Conservation (phyloP, 2,888 invertebrate genomes). For the Amphipoea oculea region DNA sequence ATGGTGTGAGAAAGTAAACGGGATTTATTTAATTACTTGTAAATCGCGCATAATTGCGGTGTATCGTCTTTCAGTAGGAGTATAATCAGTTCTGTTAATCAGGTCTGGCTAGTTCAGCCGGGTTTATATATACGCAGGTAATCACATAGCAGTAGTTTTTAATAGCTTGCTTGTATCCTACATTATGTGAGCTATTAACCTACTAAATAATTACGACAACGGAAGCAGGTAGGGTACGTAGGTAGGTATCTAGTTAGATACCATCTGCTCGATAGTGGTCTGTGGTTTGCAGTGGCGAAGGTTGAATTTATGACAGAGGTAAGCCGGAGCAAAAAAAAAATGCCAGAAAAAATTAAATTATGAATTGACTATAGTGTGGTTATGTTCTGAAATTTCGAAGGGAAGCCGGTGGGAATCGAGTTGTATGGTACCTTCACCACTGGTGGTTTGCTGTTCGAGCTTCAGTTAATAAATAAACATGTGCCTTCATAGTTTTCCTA, state of each 20-base stretch:
- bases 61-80: constrained; percentile 44
- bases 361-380: no score
- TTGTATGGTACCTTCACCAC: no score
- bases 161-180: constrained; percentile 53
- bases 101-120: constrained; percentile 30
- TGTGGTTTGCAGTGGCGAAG: background rate
- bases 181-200: constrained; percentile 60
- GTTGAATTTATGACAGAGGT: no score
- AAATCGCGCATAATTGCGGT: constrained; percentile 18
- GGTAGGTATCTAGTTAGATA: background rate
- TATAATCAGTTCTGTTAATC: constrained; percentile 41
- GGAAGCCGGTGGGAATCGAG: no score
- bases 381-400: no score
- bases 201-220: constrained; percentile 45
- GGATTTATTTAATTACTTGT: constrained; percentile 40
- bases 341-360: no score
- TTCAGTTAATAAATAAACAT: background rate
- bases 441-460: background rate
- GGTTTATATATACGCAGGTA: constrained; percentile 38
- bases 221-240: constrained; percentile 33
- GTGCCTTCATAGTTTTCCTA: background rate
- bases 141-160: constrained; percentile 53
- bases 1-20: constrained; percentile 27
- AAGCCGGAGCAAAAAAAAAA: no score
- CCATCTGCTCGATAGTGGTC: constrained; percentile 16